Base-by-base conservation (phyloP, 2,797 vertebrate species). In the Bufotes viridis region DNA sequence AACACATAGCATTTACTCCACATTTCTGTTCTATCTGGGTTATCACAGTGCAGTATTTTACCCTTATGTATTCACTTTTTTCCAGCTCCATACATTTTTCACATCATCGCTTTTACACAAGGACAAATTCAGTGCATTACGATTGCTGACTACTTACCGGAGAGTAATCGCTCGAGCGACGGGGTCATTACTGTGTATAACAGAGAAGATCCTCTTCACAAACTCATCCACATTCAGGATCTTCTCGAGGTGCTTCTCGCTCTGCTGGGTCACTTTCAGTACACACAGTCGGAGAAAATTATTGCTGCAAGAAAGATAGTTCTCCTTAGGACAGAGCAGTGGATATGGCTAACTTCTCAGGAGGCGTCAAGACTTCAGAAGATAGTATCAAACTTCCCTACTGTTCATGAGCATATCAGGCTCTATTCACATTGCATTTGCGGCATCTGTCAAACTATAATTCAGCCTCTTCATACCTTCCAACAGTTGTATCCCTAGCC, bases 181-280 rank as follows among this genome's bases (percentile, higher is more conserved):
- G 0, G 98, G 98, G 89, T 99, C 98, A 1, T 99, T 99, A 91
- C 98, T 99, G 2, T 99, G 98, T 90, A 99, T 99, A 90, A 99
- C 98, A 1, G 98, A 99, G 93, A 99, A 99, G 86, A 99, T 95
- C 90, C 98, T 95, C 93, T 99, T 99, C 42, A 99, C 97, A 94
- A 99, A 99, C 89, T 99, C 98, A 53, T 99, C 98, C 91, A 99
- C 98, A 1, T 99, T 99, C 26, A 99, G 95, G 91, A 99, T 99
- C 94, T 99, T 99, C 93, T 99, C 98, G 34, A 99, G 92, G 90
- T 99, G 98, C 91, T 99, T 99, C 93, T 99, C 98, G n/a, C 98
- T 99, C 93, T 99, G 98, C 82, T 99, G 98, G 7, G 98, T 99
- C 55, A 99, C 98, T 94, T 99, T 99, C 87, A 99, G 94, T 82